Base-by-base conservation (phyloP, 2,113 vertebrate genomes). In the Melanotaenia duboulayi region DNA sequence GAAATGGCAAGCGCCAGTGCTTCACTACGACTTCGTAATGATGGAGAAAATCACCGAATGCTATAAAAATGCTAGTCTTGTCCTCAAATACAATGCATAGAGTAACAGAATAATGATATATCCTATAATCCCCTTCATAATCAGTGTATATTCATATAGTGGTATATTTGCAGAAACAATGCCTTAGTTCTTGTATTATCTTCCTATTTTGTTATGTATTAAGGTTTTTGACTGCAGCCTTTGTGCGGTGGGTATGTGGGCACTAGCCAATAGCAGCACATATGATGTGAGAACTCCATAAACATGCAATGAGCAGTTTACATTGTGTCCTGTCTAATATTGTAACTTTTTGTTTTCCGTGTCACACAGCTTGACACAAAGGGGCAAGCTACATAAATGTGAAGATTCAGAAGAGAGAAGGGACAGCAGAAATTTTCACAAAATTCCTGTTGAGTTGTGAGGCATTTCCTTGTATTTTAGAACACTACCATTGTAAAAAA, bases 1-100 rank as follows among this genome's bases (percentile, higher is more conserved):
- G 78, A 82, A 57, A 84, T 71, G 67, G 39, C 14, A 32, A 55
- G 42, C 19, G 40, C 81, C 4, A 51, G n/a, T 19, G 12, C 8
- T 25, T n/a, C 66, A 20, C 35, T 77, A 32, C 25, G 20, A 35
- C 50, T 32, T 28, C 16, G 4, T 5, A 14, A 74, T 20, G 65
- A 51, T 71, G 24, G 54, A 42, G 67, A 78, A 51, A 72, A 62
- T 44, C 6, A 35, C 19, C 42, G 51, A 14, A 25, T 60, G 49
- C 24, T 55, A 0, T 22, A 9, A 35, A 76, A 80, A 52, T 44
- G 17, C 10, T 19, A 19, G 35, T 46, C 17, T 74, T 59, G 13
- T 42, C 13, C 40, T 48, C n/a, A 48, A 48, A n/a, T 19, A 19
- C 44, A 48, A 19, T 16, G 44, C 17, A 48, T 1, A 16, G 44